Percentiles rank a stretch among this genome's conserved stretches.
These are phyloP conservation scores for Didymodactylos carnosus DNA, from an alignment of 2,888 invertebrate species.

Conservation along the genomic window DNA sequence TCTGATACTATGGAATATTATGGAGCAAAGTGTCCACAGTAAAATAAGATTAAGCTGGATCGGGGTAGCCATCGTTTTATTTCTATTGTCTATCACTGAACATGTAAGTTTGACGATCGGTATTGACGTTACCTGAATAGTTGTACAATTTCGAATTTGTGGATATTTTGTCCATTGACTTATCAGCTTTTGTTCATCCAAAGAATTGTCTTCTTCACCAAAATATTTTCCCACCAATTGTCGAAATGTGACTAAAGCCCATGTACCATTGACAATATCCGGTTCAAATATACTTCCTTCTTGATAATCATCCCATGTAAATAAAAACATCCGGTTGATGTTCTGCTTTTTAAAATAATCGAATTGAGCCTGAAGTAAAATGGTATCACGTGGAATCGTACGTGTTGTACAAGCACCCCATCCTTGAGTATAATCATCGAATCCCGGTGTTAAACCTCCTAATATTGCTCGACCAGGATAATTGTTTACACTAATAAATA, in stretches of 20 bases:
- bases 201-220: neutral
- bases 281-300: neutral
- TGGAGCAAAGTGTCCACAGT: too few species aligned
- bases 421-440: neutral
- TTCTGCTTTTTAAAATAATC: neutral
- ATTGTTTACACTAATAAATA: neutral
- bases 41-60: too few species aligned
- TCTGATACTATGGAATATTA: too few species aligned
- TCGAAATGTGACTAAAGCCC: neutral
- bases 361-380: neutral
- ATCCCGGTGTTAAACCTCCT: neutral
- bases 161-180: neutral
- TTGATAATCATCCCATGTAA: neutral
- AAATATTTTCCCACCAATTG: neutral
- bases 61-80: too few species aligned
- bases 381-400: neutral
- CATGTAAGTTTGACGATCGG: neutral
- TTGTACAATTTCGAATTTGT: neutral
- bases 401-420: neutral
- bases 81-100: neutral
- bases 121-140: neutral
- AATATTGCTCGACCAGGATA: neutral
- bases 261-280: neutral
- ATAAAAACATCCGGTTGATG: neutral
- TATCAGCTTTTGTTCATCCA: neutral